These are phyloP conservation scores for Danio choprae DNA, from an alignment of 2,797 vertebrate species.

Conservation along the genomic window DNA sequence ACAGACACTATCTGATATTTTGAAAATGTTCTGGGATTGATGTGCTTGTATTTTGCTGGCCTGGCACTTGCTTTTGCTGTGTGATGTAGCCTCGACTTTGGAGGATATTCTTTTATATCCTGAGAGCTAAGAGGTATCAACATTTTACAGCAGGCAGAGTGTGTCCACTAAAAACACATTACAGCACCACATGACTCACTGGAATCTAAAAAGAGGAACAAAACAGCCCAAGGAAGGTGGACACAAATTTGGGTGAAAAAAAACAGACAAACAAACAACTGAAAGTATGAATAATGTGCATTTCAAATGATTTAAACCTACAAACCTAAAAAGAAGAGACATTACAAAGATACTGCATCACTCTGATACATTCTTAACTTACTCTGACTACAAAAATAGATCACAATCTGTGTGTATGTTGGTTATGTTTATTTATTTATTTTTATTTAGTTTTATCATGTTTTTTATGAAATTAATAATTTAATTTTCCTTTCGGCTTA, in stretches of 20 bases:
- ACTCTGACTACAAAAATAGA: too few species aligned
- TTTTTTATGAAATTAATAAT: too few species aligned
- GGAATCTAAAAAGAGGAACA: slow-evolving; percentile 27
- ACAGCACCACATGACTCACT: slow-evolving; percentile 15
- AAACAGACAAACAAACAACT: slow-evolving; percentile 13
- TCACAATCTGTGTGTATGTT: too few species aligned
- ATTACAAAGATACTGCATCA: too few species aligned
- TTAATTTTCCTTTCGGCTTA: too few species aligned
- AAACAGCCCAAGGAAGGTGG: not conserved
- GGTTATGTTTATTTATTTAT: too few species aligned
- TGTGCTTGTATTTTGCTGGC: slow-evolving; percentile 55
- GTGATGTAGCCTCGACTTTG: slow-evolving; percentile 46
- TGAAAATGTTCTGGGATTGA: slow-evolving; percentile 52
- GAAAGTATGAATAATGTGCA: slow-evolving; percentile 5
- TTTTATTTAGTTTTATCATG: too few species aligned
- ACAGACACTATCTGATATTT: slow-evolving; percentile 54
- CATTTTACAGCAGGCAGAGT: slow-evolving; percentile 50
- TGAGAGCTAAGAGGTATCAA: slow-evolving; percentile 54
- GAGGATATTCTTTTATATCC: slow-evolving; percentile 48
- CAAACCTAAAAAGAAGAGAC: not conserved
- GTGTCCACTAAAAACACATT: slow-evolving; percentile 38
- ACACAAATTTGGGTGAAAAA: not conserved
- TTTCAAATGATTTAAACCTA: not conserved
- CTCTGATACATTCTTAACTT: too few species aligned
- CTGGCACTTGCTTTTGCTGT: slow-evolving; percentile 50